Percentiles rank a stretch among this genome's conserved stretches.
phyloP scores from a whole-genome alignment of 2,888 invertebrate genomes.

The Liopterus haemorrhoidalis region DNA sequence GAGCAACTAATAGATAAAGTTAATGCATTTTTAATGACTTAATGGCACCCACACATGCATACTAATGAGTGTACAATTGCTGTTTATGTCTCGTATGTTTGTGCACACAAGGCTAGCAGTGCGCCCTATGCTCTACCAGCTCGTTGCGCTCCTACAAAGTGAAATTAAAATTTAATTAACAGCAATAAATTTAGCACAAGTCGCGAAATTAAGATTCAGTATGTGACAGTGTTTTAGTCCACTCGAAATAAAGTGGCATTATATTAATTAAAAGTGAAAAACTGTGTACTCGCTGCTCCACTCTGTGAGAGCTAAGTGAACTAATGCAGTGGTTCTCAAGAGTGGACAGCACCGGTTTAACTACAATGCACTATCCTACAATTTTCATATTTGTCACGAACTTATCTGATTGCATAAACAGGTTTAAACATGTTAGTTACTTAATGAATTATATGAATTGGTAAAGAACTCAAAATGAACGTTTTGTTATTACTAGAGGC shows the following conservation, averaged over 20 bases:
- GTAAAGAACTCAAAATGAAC: too few species aligned
- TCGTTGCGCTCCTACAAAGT: conserved; percentile 35
- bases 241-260: conserved; percentile 44
- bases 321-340: too few species aligned
- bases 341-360: too few species aligned
- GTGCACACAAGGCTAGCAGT: conserved; percentile 3
- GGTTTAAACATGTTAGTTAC: too few species aligned
- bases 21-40: conserved; percentile 34
- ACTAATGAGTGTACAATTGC: conserved; percentile 31
- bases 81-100: conserved; percentile 6
- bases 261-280: conserved; percentile 47
- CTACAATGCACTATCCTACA: too few species aligned
- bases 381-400: too few species aligned
- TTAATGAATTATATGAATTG: too few species aligned
- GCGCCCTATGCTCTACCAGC: not conserved
- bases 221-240: conserved; percentile 45
- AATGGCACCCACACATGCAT: conserved; percentile 30
- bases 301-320: conserved; percentile 6
- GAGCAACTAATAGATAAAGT: conserved; percentile 29
- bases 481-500: too few species aligned
- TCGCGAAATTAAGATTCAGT: conserved; percentile 46
- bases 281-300: conserved; percentile 37
- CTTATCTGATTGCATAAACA: too few species aligned
- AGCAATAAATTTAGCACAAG: conserved; percentile 43
- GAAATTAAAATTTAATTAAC: conserved; percentile 47